Conservation (phyloP, 2,888 invertebrate genomes). For the Thymelicus sylvestris region DNA sequence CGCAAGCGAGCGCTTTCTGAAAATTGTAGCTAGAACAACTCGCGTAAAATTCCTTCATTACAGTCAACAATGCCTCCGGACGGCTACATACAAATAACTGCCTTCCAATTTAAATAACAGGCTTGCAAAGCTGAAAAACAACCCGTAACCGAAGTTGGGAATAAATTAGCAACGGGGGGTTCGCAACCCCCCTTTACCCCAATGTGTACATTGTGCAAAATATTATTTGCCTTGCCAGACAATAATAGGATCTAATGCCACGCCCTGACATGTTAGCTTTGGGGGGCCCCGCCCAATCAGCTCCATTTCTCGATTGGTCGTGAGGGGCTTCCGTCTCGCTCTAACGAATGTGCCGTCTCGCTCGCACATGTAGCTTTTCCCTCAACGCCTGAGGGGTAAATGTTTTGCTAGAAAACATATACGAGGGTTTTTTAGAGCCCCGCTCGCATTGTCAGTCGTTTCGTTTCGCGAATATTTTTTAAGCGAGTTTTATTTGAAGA, state of each 20-base stretch:
- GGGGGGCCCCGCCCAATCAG: constrained; percentile 67
- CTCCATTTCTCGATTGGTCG: constrained; percentile 64
- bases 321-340: constrained; percentile 53
- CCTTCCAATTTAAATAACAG: constrained; percentile 84
- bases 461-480: constrained; percentile 75
- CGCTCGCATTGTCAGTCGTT: constrained; percentile 75
- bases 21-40: constrained; percentile 34
- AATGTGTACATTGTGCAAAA: constrained; percentile 90
- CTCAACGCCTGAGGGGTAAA: constrained; percentile 83
- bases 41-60: constrained; percentile 75
- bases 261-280: constrained; percentile 85
- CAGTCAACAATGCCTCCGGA: constrained; percentile 72
- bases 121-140: constrained; percentile 84
- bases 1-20: constrained; percentile 44
- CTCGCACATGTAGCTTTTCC: constrained; percentile 75
- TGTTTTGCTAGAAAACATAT: constrained; percentile 84
- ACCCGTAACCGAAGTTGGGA: constrained; percentile 84
- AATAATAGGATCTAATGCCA: constrained; percentile 83
- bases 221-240: constrained; percentile 89
- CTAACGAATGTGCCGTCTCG: constrained; percentile 48
- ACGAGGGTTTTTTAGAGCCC: constrained; percentile 80
- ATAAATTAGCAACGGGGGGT: constrained; percentile 77
- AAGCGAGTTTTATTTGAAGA: constrained; percentile 77
- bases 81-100: constrained; percentile 79
- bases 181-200: constrained; percentile 67